phyloP scores from a whole-genome alignment of 2,888 invertebrate species.

The Rhynchonema sp. region DNA sequence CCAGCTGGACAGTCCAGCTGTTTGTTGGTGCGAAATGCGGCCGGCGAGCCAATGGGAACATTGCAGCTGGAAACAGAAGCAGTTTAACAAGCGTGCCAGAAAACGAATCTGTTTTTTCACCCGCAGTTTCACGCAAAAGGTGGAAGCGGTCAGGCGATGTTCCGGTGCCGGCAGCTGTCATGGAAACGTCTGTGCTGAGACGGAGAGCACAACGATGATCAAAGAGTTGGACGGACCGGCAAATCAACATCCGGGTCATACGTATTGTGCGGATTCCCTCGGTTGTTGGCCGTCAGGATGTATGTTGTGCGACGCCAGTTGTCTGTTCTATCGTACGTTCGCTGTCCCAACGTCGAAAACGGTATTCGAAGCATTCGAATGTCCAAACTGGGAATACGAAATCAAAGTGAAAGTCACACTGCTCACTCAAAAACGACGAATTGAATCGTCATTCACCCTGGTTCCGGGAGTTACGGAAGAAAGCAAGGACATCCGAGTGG shows the following conservation, averaged over 20 bases:
- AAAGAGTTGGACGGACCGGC: neutral
- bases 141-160: neutral
- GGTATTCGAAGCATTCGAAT: neutral
- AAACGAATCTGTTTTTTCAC: neutral
- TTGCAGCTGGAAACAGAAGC: neutral
- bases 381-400: neutral
- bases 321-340: neutral
- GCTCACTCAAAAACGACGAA: neutral
- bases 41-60: neutral
- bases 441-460: neutral
- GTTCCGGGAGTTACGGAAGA: neutral
- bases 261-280: neutral
- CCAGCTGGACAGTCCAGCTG: neutral
- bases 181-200: neutral
- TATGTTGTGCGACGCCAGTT: neutral
- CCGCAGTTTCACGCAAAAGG: neutral
- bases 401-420: neutral
- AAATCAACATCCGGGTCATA: neutral
- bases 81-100: neutral
- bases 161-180: neutral
- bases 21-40: neutral
- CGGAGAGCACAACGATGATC: neutral
- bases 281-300: neutral
- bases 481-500: neutral
- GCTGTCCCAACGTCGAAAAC: neutral